Evolutionary conservation across 2,797 vertebrate species (phyloP).

Genomic region (Thalassophryne amazonica): DNA sequence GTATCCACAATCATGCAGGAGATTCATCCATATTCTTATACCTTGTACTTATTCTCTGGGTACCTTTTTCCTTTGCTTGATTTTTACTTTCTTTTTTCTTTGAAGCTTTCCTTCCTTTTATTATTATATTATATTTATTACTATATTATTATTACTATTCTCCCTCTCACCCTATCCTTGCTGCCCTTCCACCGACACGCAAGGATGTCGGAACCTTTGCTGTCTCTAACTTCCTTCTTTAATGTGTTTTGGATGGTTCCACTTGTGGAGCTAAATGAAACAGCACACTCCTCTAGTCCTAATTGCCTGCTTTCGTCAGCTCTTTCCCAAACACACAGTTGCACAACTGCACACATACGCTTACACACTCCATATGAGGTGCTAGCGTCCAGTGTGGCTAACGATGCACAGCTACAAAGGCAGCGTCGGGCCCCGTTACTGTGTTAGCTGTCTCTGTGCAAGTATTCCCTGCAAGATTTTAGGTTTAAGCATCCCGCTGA

Average conservation of each 20-base stretch:
- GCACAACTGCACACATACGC: conserved; percentile 4
- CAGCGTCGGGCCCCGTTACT: conserved; percentile 50
- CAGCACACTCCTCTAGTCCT: conserved; percentile 63
- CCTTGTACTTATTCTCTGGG: too few species aligned
- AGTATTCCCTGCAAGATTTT: conserved; percentile 80
- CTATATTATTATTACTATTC: too few species aligned
- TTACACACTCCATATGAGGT: conserved; percentile 40
- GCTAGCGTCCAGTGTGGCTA: conserved; percentile 59
- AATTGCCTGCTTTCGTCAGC: conserved; percentile 74
- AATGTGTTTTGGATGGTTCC: conserved; percentile 64
- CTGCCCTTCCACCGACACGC: background rate
- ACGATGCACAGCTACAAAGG: conserved; percentile 74
- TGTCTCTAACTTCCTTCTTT: conserved; percentile 39
- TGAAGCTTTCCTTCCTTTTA: too few species aligned
- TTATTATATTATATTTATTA: too few species aligned
- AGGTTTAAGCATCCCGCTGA: conserved; percentile 83
- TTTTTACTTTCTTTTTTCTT: too few species aligned
- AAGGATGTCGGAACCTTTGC: conserved; percentile 14
- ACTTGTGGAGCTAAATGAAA: conserved; percentile 67
- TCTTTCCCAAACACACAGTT: conserved; percentile 31
- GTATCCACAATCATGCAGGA: too few species aligned
- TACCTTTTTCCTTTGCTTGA: too few species aligned
- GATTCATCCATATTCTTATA: too few species aligned
- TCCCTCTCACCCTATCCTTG: background rate
- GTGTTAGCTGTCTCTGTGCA: conserved; percentile 69